These are phyloP conservation scores for Muscicapa striata DNA, from an alignment of 2,797 vertebrate genomes.

Conservation along the genomic window DNA sequence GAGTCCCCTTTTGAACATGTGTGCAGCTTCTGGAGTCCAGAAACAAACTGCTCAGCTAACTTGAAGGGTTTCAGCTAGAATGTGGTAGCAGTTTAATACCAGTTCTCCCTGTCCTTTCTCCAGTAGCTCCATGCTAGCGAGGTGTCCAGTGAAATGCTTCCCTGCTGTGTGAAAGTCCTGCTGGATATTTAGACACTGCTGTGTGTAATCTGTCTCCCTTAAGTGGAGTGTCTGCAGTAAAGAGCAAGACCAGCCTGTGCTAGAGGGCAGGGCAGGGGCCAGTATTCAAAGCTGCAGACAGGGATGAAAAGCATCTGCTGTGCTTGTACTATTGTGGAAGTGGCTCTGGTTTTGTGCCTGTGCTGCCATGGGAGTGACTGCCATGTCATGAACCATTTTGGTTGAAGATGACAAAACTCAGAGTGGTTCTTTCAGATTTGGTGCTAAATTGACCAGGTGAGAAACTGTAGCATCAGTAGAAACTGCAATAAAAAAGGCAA, in stretches of 20 bases:
- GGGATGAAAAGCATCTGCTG: background rate
- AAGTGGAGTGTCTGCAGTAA: background rate
- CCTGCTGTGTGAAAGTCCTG: background rate
- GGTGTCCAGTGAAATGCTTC: background rate
- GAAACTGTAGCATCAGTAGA: background rate
- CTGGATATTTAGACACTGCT: background rate
- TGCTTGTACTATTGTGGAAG: background rate
- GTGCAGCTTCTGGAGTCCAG: background rate
- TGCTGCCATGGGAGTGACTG: background rate
- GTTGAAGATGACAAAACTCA: background rate
- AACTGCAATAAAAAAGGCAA: background rate
- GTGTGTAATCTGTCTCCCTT: background rate
- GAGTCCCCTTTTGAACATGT: background rate
- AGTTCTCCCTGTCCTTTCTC: background rate
- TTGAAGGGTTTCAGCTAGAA: background rate
- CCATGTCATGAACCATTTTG: fast-evolving
- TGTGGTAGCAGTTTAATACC: background rate
- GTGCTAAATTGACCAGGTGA: background rate
- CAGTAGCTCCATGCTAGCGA: background rate
- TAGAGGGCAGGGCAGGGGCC: background rate
- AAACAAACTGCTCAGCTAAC: background rate
- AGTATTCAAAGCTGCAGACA: background rate
- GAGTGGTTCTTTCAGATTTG: background rate
- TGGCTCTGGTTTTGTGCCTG: background rate
- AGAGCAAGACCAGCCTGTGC: background rate